Evolutionary conservation across 2,113 vertebrate species (phyloP).

Genomic region (Dromaius novaehollandiae): DNA sequence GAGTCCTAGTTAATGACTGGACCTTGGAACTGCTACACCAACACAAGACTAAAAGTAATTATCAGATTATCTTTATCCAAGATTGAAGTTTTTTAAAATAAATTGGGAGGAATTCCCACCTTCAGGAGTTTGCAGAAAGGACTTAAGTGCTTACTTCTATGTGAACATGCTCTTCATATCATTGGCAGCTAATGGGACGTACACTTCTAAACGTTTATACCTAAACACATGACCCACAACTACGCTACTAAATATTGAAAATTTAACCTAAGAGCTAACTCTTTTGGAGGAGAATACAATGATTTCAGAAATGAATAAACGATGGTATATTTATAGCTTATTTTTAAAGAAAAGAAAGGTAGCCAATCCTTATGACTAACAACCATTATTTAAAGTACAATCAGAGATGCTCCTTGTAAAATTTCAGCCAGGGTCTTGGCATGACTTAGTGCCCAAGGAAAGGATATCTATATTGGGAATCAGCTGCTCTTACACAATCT

Average conservation of each 20-base stretch:
- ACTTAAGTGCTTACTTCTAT: background rate
- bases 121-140: background rate
- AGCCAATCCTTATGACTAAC: slow-evolving; percentile 68
- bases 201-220: background rate
- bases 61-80: background rate
- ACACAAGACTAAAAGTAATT: background rate
- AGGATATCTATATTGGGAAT: slow-evolving; percentile 43
- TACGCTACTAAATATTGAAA: slow-evolving; percentile 7
- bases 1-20: background rate
- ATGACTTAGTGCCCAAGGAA: slow-evolving; percentile 35
- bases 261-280: background rate
- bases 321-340: slow-evolving; percentile 52
- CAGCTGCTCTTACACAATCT: slow-evolving; percentile 45
- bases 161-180: background rate
- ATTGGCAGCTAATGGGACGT: background rate
- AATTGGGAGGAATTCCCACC: background rate
- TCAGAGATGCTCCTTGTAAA: slow-evolving; percentile 48
- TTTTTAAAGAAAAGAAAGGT: slow-evolving; percentile 69
- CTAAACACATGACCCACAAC: background rate
- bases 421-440: slow-evolving; percentile 54
- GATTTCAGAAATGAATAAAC: slow-evolving; percentile 47
- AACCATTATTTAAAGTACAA: slow-evolving; percentile 63
- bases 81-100: background rate
- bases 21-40: background rate
- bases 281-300: slow-evolving; percentile 8